phyloP scores from a whole-genome alignment of 2,797 vertebrate species.

The Platyrinchus mystaceus region DNA sequence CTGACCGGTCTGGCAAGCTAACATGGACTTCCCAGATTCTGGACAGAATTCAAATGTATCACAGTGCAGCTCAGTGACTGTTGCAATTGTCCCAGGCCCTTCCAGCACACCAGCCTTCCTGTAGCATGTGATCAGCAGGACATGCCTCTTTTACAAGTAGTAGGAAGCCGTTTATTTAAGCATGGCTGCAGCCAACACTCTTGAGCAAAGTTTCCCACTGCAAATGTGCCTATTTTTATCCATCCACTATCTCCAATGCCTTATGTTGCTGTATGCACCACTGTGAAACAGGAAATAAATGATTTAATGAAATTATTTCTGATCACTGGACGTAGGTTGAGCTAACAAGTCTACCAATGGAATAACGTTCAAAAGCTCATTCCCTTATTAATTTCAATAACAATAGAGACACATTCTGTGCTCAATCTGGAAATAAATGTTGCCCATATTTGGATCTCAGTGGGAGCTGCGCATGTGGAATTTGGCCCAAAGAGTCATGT shows the following conservation, averaged over 20 bases:
- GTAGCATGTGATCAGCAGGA: neutral
- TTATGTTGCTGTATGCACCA: rapidly evolving
- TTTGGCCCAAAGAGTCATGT: conserved; percentile 6
- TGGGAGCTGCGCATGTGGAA: conserved; percentile 12
- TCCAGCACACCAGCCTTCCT: neutral
- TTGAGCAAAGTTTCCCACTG: neutral
- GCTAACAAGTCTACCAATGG: neutral
- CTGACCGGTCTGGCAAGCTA: conserved; percentile 54
- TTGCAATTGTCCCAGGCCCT: neutral
- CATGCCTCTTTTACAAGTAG: neutral
- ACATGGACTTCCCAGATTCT: conserved; percentile 33
- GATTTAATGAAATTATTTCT: neutral
- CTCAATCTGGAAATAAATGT: conserved; percentile 61
- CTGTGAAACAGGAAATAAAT: neutral
- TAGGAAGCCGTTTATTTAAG: conserved; percentile 22
- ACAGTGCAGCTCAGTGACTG: neutral
- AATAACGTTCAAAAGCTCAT: conserved; percentile 35
- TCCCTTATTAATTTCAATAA: conserved; percentile 47
- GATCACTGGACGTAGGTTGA: neutral
- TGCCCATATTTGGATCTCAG: conserved; percentile 47
- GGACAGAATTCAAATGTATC: conserved; percentile 33
- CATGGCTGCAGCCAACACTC: neutral
- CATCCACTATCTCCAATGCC: neutral
- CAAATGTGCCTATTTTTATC: neutral
- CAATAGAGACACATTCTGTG: conserved; percentile 44